These are phyloP conservation scores for Epizoanthus stellaris DNA, from an alignment of 92 coral and sea anemone species.

Conservation along the genomic window DNA sequence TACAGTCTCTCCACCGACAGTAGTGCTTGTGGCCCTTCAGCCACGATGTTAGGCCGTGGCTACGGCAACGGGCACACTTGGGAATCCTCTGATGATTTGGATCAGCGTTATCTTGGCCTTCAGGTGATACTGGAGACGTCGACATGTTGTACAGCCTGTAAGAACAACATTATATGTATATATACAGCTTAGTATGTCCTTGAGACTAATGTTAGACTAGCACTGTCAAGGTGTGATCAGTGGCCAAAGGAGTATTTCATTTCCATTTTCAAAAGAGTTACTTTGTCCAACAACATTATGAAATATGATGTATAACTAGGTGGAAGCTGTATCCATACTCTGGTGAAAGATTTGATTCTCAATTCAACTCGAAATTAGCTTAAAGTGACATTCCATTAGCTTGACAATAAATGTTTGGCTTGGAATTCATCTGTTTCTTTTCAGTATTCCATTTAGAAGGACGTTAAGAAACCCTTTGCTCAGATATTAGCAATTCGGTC, in stretches of 20 bases:
- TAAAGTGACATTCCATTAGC: slow-evolving; percentile 47
- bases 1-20: slow-evolving; percentile 98
- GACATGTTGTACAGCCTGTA: slow-evolving; percentile 29
- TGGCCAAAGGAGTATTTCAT: not conserved
- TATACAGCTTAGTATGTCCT: too few species aligned
- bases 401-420: slow-evolving; percentile 47
- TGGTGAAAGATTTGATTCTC: slow-evolving; percentile 24
- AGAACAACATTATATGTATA: not conserved
- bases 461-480: slow-evolving; percentile 29
- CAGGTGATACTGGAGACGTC: slow-evolving; percentile 49
- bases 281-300: slow-evolving; percentile 20
- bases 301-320: slow-evolving; percentile 28
- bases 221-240: not conserved
- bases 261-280: slow-evolving; percentile 9
- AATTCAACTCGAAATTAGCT: slow-evolving; percentile 39
- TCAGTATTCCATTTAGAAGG: slow-evolving; percentile 31
- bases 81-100: slow-evolving; percentile 88
- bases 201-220: not conserved
- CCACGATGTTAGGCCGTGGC: slow-evolving; percentile 98
- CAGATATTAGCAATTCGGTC: slow-evolving; percentile 13
- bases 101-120: slow-evolving; percentile 58
- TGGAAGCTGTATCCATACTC: slow-evolving; percentile 38
- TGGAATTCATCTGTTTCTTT: slow-evolving; percentile 31
- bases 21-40: slow-evolving; percentile 98
- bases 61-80: slow-evolving; percentile 98